These are phyloP conservation scores for Cinclus mexicanus DNA, from an alignment of 2,113 vertebrate species.

Conservation along the genomic window DNA sequence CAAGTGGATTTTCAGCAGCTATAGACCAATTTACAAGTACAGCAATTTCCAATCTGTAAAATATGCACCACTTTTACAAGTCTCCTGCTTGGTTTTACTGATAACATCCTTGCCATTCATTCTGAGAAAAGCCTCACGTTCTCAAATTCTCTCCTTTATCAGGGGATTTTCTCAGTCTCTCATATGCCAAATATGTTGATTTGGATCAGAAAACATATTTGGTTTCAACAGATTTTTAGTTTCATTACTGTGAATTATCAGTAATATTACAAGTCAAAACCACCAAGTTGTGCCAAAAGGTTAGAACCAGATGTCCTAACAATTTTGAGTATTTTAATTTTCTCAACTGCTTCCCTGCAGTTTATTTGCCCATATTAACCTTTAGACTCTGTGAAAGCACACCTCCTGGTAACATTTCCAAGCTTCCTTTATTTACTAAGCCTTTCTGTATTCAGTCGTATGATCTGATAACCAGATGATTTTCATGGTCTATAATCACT, in stretches of 20 bases:
- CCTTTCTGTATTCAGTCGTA: neutral
- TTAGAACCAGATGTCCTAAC: constrained; percentile 14
- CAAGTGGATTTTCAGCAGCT: constrained; percentile 25
- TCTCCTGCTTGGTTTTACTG: neutral
- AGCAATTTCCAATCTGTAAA: neutral
- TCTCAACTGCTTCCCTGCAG: neutral
- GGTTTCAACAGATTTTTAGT: neutral
- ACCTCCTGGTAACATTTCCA: neutral
- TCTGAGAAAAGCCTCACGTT: neutral
- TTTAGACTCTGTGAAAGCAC: neutral
- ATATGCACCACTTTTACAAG: neutral
- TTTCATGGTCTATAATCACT: neutral
- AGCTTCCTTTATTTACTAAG: neutral
- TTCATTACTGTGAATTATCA: constrained; percentile 7
- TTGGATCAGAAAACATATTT: neutral
- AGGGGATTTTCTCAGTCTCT: neutral
- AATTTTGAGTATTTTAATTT: neutral
- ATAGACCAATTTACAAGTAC: neutral
- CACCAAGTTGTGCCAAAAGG: neutral
- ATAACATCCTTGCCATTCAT: neutral
- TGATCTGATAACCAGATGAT: neutral
- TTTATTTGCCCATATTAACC: neutral
- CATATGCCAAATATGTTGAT: neutral
- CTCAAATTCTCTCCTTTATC: neutral
- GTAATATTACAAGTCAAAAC: neutral